Evolutionary conservation across 1,140 invertebrate species (phyloP).

Genomic region (Dendrolimus kikuchii): DNA sequence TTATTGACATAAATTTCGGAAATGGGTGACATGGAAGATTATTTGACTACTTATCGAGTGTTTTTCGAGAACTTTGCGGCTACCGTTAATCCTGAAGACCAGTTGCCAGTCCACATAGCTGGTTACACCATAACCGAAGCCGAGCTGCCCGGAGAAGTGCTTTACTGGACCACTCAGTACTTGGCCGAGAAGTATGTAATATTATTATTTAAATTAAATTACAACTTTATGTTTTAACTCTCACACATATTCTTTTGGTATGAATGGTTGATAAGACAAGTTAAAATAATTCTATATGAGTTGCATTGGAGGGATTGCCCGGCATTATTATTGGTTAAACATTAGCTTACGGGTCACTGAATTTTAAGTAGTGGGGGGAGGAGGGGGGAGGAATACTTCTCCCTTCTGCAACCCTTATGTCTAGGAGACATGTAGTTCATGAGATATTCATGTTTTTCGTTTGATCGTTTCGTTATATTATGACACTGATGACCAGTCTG

Average conservation of each 20-base stretch:
- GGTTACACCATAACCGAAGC: constrained; percentile 78
- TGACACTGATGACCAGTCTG: too few species aligned
- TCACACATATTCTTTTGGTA: not conserved
- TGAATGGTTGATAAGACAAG: constrained; percentile 6
- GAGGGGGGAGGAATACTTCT: too few species aligned
- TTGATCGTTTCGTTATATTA: too few species aligned
- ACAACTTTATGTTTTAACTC: not conserved
- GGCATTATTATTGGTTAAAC: too few species aligned
- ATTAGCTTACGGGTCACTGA: too few species aligned
- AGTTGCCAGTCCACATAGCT: constrained; percentile 81
- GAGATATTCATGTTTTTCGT: too few species aligned
- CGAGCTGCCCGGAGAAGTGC: constrained; percentile 83
- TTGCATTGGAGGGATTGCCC: too few species aligned
- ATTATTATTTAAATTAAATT: not conserved
- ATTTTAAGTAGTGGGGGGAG: too few species aligned
- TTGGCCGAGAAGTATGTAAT: constrained; percentile 81
- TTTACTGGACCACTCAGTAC: constrained; percentile 85
- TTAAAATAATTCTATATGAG: too few species aligned
- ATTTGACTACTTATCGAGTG: constrained; percentile 77
- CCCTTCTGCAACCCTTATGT: too few species aligned
- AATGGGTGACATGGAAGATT: constrained; percentile 75
- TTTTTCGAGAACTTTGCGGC: constrained; percentile 81
- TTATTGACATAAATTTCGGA: constrained; percentile 27
- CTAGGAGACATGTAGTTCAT: too few species aligned
- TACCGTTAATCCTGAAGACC: constrained; percentile 79